A percentile compares a stretch with the other conserved stretches of the same genome.
These are phyloP conservation scores for Ovis canadensis DNA, from an alignment of 2,113 vertebrate genomes.

Conservation along the genomic window DNA sequence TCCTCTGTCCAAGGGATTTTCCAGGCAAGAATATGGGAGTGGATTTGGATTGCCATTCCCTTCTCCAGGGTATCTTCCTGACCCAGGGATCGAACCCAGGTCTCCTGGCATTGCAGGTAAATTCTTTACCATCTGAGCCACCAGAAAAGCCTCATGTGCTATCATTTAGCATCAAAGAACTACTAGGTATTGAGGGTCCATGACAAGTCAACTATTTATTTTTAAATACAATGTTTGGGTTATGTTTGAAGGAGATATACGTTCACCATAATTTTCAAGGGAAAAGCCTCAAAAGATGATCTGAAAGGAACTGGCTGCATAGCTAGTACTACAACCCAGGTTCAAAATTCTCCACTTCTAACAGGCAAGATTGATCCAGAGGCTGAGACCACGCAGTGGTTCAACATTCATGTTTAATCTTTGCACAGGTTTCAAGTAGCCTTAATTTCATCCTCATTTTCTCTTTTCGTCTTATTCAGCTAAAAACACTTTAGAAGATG, in stretches of 20 bases:
- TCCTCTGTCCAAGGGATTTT: not conserved
- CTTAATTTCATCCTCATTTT: slow-evolving; percentile 26
- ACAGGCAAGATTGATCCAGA: not conserved
- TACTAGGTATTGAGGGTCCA: not conserved
- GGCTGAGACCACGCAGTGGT: not conserved
- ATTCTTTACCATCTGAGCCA: not conserved
- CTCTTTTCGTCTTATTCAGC: not conserved
- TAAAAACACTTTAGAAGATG: slow-evolving; percentile 43
- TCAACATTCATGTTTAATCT: not conserved
- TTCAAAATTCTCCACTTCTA: not conserved
- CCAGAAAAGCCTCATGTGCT: not conserved
- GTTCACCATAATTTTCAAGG: not conserved
- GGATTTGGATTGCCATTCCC: not conserved
- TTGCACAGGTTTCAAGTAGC: not conserved
- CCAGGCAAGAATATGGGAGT: not conserved
- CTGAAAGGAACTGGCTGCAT: not conserved
- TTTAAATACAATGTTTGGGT: not conserved
- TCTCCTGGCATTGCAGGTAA: not conserved
- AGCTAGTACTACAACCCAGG: too few species aligned
- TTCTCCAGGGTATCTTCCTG: not conserved
- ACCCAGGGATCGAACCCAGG: not conserved
- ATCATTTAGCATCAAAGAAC: not conserved
- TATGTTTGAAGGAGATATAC: not conserved
- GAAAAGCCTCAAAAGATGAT: not conserved
- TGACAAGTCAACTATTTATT: not conserved